Evolutionary conservation across 2,888 invertebrate genomes (phyloP), one percentile per base, ranked within the genome.

Genomic region (Carabus problematicus): DNA sequence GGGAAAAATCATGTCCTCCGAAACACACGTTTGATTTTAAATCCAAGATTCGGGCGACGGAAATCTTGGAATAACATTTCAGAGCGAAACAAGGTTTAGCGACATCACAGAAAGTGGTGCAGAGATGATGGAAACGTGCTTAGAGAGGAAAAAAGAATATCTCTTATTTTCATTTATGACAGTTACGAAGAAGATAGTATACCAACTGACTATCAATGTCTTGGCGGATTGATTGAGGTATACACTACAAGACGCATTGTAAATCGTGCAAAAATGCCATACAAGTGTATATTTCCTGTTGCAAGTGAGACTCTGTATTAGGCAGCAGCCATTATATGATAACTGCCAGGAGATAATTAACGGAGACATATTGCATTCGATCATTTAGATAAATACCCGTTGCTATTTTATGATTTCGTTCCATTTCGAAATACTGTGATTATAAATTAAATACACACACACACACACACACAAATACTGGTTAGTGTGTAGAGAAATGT

Each of bases 21-120:
- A 58, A 40, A 59, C 59, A 59, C 59, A 49, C 66, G 58, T 66
- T 63, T 43, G 56, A 56, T 66, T 66, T 56, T 58, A 66, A 66
- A 66, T 66, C 66, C 66, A 40, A 66, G 59, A 18, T 52, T 19
- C 16, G 12, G 39, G 16, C 56, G 29, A 47, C 16, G 64, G 16
- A 66, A 49, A 58, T 59, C 66, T 66, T 66, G 58, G 40, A 66
- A 66, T 59, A 66, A 66, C 66, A 66, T 58, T 66, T 66, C 40
- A 58, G 47, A 45, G 56, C 16, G 45, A 66, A 58, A 52, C 11
- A 16, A 3, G 29, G 29, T 29, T 29, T 29, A 29, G 29, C 6
- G 6, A 29, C 29, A 29, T 29, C 29, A 63, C 54, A 54, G 52
- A 54, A 43, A 9, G 41, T 41, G 49, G 3, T 45, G 45, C 45